Base-by-base conservation (phyloP, 2,888 invertebrate species). In the Physocephala rufipes region DNA sequence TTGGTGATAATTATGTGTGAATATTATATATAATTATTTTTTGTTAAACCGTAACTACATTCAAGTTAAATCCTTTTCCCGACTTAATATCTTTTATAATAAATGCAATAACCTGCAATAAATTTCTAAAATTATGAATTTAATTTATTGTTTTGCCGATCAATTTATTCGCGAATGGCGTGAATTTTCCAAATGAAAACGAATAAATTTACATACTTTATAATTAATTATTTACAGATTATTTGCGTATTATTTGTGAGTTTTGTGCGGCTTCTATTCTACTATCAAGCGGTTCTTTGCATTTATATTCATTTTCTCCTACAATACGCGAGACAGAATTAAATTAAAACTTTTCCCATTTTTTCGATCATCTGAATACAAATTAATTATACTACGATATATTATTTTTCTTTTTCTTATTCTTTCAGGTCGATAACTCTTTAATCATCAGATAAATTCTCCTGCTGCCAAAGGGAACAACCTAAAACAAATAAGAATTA, bases 391-490 rank as follows among this genome's bases (percentile, higher is more conserved):
- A n/a, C 12, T 70, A n/a, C n/a, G n/a, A n/a, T n/a, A n/a, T n/a
- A n/a, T n/a, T n/a, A n/a, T 55, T 65, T 58, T 61, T 58, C 53
- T 45, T 73, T 69, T 63, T 61, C n/a, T 68, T 74, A 70, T 72
- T 65, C 49, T 82, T 82, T 3, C 79, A 82, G 82, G 82, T 78
- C 80, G 79, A 76, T 76, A 76, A 80, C 71, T 73, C 73, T 30
- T 28, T 30, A 61, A 72, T 47, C 73, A 75, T 72, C 71, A 76
- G 75, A 73, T 21, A 47, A 65, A 49, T 47, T 71, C 36, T 68
- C 75, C 76, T 74, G 72, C 71, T 70, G 67, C 72, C 70, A 64
- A 43, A 24, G 13, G n/a, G 28, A 58, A 28, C 26, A 24, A 28
- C 12, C 7, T 15, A 58, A 16, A 58, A 15, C 26, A 24, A 28